A percentile compares a stretch with the other conserved stretches of the same genome.
Evolutionary conservation across 2,113 vertebrate species (phyloP).

Genomic region (Cromileptes altivelis): DNA sequence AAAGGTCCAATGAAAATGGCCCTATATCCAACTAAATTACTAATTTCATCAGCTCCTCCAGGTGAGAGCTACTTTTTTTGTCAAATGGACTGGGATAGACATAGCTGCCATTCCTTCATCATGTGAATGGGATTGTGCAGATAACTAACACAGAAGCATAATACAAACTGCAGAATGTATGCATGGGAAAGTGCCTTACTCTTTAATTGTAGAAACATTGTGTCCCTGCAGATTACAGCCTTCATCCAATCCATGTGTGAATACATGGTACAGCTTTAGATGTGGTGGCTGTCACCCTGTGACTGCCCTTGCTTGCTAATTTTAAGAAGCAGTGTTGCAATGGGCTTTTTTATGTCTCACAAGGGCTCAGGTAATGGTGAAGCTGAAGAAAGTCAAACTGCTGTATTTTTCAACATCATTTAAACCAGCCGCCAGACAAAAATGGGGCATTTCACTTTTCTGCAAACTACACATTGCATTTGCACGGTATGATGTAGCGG

Average conservation of each 20-base stretch:
- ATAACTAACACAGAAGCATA: constrained; percentile 45
- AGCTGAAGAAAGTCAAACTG: constrained; percentile 90
- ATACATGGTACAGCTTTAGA: not conserved
- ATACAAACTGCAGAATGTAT: not conserved
- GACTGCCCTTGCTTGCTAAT: not conserved
- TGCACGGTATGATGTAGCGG: too few relatives aligned
- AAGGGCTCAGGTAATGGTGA: constrained; percentile 87
- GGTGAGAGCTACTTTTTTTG: constrained; percentile 78
- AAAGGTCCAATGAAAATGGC: constrained; percentile 57
- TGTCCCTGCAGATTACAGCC: constrained; percentile 2
- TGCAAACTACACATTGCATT: too few relatives aligned
- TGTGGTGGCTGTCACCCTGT: not conserved
- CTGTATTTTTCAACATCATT: constrained; percentile 91
- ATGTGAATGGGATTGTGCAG: constrained; percentile 79
- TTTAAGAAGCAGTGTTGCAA: not conserved
- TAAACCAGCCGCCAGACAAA: constrained; percentile 57
- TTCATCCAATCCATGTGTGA: not conserved
- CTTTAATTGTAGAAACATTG: not conserved
- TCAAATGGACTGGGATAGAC: constrained; percentile 89
- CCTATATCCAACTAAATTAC: constrained; percentile 66
- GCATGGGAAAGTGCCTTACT: not conserved
- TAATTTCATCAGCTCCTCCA: constrained; percentile 90
- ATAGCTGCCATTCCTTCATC: constrained; percentile 69
- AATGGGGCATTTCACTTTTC: too few relatives aligned
- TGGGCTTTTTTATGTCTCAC: constrained; percentile 35